These are phyloP conservation scores for Drosophila pseudoobscura DNA, from an alignment of 1,140 invertebrate genomes.

Conservation along the genomic window DNA sequence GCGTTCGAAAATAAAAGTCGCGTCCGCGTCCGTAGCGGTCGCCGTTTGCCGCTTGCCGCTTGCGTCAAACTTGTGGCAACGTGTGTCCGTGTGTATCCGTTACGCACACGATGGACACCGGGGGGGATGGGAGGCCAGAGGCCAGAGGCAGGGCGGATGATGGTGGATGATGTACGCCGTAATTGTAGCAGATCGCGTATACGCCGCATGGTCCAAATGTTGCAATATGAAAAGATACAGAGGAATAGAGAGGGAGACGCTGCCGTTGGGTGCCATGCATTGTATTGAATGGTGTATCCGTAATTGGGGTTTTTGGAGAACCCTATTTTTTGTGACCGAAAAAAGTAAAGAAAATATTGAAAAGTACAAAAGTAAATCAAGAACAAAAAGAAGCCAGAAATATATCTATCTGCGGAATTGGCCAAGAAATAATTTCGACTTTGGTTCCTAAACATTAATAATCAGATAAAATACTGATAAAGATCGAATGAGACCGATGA, in stretches of 20 bases:
- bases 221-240: constrained; percentile 43
- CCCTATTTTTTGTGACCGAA: no score
- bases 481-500: no score
- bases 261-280: constrained; percentile 1
- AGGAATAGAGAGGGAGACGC: background rate
- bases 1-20: constrained; percentile 81
- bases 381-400: no score
- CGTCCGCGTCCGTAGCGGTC: constrained; percentile 34
- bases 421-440: no score
- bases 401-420: no score
- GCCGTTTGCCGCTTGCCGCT: constrained; percentile 17
- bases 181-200: constrained; percentile 74
- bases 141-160: constrained; percentile 6
- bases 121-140: no score
- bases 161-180: constrained; percentile 26
- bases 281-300: constrained; percentile 14
- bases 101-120: constrained; percentile 18
- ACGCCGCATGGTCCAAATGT: constrained; percentile 55
- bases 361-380: no score
- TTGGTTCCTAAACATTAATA: no score
- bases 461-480: no score
- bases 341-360: no score
- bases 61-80: constrained; percentile 63
- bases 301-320: no score
- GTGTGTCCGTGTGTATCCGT: constrained; percentile 53